These are phyloP conservation scores for Euleptes europaea DNA, from an alignment of 2,113 vertebrate genomes.

Conservation along the genomic window DNA sequence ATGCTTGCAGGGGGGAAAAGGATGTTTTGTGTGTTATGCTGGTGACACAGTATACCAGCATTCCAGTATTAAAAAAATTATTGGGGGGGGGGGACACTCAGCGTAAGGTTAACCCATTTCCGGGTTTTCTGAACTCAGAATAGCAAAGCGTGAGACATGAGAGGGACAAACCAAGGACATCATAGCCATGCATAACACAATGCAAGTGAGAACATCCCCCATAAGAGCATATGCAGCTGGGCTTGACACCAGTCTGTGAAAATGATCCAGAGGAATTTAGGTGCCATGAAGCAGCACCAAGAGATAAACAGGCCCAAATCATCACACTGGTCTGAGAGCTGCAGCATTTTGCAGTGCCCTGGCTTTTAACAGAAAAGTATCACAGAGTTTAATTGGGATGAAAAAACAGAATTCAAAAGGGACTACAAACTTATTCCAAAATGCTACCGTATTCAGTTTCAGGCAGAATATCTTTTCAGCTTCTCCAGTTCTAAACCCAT, in stretches of 20 bases:
- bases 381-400: slow-evolving; percentile 59
- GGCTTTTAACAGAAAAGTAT: slow-evolving; percentile 54
- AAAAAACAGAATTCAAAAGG: slow-evolving; percentile 41
- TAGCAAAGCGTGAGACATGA: no score
- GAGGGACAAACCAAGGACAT: no score
- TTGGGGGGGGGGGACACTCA: no score
- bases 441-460: background rate
- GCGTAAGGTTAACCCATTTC: no score
- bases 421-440: slow-evolving; percentile 10
- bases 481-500: background rate
- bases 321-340: no score
- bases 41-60: no score
- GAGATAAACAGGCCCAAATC: background rate
- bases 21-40: no score
- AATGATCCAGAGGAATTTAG: background rate
- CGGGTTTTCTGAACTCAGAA: no score
- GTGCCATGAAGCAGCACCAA: background rate
- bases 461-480: slow-evolving; percentile 31
- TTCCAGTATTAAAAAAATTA: no score
- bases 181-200: no score
- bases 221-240: background rate
- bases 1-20: no score
- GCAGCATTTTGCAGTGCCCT: no score
- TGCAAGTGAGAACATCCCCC: background rate
- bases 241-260: background rate